Base-by-base conservation (phyloP, 2,888 invertebrate species). In the Lochmaea crataegi region DNA sequence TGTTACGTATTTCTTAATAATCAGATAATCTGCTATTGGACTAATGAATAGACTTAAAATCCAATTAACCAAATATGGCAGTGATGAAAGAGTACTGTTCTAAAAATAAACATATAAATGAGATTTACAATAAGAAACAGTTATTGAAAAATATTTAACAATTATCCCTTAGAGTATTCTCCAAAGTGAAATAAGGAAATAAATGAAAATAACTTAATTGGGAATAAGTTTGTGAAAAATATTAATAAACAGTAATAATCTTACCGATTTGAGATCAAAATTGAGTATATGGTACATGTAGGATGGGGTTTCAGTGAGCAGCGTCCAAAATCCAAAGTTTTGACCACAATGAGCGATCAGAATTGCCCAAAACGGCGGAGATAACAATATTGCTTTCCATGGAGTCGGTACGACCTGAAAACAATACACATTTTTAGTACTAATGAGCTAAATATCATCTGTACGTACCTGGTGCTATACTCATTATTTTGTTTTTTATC, bases 271-370 rank as follows among this genome's bases (percentile, higher is more conserved):
- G 22, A 95, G 92, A 71, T 95, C 89, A 79, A 92, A 93, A 65
- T 90, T 87, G 0, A 95, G 88, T 9, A 94, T 91, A 60, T 90
- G 89, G 78, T 90, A 90, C 91, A 96, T 92, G 83, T 95, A 96
- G 0, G 92, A 90, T 0, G 96, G 96, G 82, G 94, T 92, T 84
- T 95, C 93, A 0, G 95, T 95, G 1, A 95, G 88, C 38, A 96
- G 87, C 51, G 94, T 94, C 92, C 94, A 94, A 86, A 94, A 95
- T 38, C 95, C 95, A 90, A 95, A 93, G 80, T 91, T 91, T 80
- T 94, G 93, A 0, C 93, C 91, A 76, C 92, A 91, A 83, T 95
- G 95, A 0, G 92, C 91, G 1, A 93, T 82, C 1, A 94, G 84
- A 12, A 95, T 88, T 0, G 94, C 91, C 90, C 92, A 91, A 84